Base-by-base conservation (phyloP, 2,113 vertebrate species). In the Camarhynchus parvulus region DNA sequence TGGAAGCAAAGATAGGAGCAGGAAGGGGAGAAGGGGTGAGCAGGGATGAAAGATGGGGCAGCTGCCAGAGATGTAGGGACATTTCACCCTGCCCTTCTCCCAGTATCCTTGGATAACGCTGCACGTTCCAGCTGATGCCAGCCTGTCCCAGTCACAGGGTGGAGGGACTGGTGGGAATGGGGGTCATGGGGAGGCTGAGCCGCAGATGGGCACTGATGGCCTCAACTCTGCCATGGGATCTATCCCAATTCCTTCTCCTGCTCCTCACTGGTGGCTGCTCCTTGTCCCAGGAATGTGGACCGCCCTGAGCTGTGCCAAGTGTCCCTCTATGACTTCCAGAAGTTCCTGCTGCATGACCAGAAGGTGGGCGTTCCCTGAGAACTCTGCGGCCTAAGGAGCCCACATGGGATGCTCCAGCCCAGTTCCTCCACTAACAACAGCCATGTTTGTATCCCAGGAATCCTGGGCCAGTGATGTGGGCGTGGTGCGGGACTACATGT, bases 261-360 rank as follows among this genome's bases (percentile, higher is more conserved):
- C 10, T 63, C 72, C 53, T 94, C 15, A 10, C 30, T 76, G 75
- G 39, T 13, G 53, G 20, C 20, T 1, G 0, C 66, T 89, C 35
- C 11, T 0, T 77, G 16, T 84, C 19, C 33, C 91, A 99, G 98
- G 93, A 99, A 99, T 0, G 98, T 99, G 11, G 98, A 99, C 56
- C 96, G 98, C 53, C 98, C 98, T 0, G 98, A 98, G 94, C 97
- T 98, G 35, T 99, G 98, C 95, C 98, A 98, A 55, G 97, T 99
- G 90, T 98, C 98, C 22, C 97, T 99, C 39, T 99, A 98, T 0
- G 98, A 99, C 97, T 99, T 99, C 96, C 98, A 99, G 97, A 99
- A 98, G 96, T 99, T 99, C 92, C 88, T 99, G 35, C 98, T 98
- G 92, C 98, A 98, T 4, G 98, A 99, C 90, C 98, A 99, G 96